Conservation (phyloP, 2,113 vertebrate genomes). For the Rhipidura dahli region DNA sequence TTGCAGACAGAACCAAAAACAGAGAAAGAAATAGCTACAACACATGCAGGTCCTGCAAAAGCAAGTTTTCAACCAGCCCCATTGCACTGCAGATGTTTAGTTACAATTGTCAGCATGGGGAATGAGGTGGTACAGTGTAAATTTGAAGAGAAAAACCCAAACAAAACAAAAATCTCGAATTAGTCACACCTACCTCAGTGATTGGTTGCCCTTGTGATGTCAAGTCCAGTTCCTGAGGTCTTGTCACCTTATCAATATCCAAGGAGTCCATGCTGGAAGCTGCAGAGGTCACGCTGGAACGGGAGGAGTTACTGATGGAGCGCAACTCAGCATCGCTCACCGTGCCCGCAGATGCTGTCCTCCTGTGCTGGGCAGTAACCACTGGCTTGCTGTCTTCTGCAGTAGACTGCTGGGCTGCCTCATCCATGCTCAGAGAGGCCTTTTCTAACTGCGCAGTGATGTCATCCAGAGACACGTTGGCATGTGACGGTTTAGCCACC, state of each 20-base stretch:
- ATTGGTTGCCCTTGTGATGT: conserved; percentile 80
- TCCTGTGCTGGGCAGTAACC: conserved; percentile 81
- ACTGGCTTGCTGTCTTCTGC: conserved; percentile 75
- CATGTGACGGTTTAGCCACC: conserved; percentile 72
- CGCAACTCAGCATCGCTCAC: conserved; percentile 87
- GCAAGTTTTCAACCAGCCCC: neutral
- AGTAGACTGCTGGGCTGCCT: conserved; percentile 89
- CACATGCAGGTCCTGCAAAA: neutral
- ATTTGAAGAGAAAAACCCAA: neutral
- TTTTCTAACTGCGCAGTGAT: conserved; percentile 97
- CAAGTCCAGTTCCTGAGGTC: conserved; percentile 82
- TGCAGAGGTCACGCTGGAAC: conserved; percentile 90
- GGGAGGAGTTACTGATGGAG: conserved; percentile 89
- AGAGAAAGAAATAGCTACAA: neutral
- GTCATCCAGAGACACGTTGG: conserved; percentile 93
- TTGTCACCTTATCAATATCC: conserved; percentile 89
- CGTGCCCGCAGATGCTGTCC: conserved; percentile 89
- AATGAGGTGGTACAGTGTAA: neutral
- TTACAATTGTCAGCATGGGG: neutral
- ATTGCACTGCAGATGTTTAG: neutral
- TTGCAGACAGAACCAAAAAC: neutral
- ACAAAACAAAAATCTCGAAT: neutral
- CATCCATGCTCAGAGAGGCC: conserved; percentile 98
- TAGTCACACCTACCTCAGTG: conserved; percentile 83
- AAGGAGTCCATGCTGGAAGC: conserved; percentile 97